Evolutionary conservation across 37 sponge, comb jelly and placozoan species (phyloP).

Genomic region (Geodia barretti): DNA sequence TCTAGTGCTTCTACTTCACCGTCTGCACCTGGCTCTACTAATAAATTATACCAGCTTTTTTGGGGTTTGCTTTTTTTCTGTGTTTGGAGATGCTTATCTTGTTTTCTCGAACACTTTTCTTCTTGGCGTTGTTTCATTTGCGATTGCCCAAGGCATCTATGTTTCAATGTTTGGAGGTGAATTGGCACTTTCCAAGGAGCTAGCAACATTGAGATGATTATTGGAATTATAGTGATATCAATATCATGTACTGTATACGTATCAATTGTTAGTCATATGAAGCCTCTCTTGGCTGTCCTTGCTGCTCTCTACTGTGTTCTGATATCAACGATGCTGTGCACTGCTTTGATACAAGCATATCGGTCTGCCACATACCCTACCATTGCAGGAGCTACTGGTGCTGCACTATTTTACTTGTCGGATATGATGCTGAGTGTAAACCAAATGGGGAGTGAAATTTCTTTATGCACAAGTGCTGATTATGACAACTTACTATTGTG

Average conservation of each 20-base stretch:
- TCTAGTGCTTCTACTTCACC: neutral
- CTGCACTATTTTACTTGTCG: slow-evolving; percentile 63
- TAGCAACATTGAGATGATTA: slow-evolving; percentile 1
- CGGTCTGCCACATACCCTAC: neutral
- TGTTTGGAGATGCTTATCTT: slow-evolving; percentile 59
- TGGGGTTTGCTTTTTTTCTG: slow-evolving; percentile 45
- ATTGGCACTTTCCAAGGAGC: neutral
- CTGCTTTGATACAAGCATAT: slow-evolving; percentile 25
- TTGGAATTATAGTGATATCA: neutral
- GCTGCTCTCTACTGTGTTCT: slow-evolving; percentile 42
- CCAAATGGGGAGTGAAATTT: slow-evolving; percentile 33
- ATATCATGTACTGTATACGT: slow-evolving; percentile 27
- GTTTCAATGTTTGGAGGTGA: slow-evolving; percentile 42
- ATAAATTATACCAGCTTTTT: slow-evolving; percentile 7
- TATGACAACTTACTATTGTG: slow-evolving; percentile 67
- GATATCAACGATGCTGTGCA: slow-evolving; percentile 58
- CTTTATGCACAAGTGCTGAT: slow-evolving; percentile 30
- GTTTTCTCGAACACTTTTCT: slow-evolving; percentile 39
- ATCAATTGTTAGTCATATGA: slow-evolving; percentile 26
- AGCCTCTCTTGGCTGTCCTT: neutral
- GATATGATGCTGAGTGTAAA: slow-evolving; percentile 54
- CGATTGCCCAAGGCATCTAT: slow-evolving; percentile 42
- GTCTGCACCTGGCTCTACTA: neutral
- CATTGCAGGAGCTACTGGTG: slow-evolving; percentile 42
- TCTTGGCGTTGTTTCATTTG: slow-evolving; percentile 55